Evolutionary conservation across 2,888 invertebrate species (phyloP).

Genomic region (Theodoxus fluviatilis): DNA sequence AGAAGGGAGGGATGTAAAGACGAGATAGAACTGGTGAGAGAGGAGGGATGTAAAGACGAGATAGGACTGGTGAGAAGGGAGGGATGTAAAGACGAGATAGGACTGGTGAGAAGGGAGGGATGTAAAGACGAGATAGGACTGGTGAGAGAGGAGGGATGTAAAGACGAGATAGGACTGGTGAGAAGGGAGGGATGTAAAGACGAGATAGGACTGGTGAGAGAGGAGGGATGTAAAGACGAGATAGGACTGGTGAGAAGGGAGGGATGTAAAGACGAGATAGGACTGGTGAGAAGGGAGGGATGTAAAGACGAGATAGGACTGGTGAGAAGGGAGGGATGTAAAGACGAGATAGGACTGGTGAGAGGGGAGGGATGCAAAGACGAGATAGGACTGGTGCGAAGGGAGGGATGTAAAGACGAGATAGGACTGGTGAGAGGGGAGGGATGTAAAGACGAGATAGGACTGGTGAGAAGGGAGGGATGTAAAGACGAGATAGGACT

Average conservation of each 20-base stretch:
- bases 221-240: background rate
- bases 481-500: too few species aligned
- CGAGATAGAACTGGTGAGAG: background rate
- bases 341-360: background rate
- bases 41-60: background rate
- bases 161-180: background rate
- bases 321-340: background rate
- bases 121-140: background rate
- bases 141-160: background rate
- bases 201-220: constrained; percentile 1
- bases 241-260: background rate
- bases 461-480: too few species aligned
- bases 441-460: too few species aligned
- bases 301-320: background rate
- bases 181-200: background rate
- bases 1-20: background rate
- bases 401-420: too few species aligned
- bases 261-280: background rate
- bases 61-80: background rate
- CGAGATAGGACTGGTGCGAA: too few species aligned
- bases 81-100: background rate
- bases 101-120: background rate
- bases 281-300: background rate
- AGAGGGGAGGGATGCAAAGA: constrained; percentile 17
- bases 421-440: too few species aligned